These are phyloP conservation scores for Cantharis nigra DNA, from an alignment of 2,888 invertebrate species.

Conservation along the genomic window DNA sequence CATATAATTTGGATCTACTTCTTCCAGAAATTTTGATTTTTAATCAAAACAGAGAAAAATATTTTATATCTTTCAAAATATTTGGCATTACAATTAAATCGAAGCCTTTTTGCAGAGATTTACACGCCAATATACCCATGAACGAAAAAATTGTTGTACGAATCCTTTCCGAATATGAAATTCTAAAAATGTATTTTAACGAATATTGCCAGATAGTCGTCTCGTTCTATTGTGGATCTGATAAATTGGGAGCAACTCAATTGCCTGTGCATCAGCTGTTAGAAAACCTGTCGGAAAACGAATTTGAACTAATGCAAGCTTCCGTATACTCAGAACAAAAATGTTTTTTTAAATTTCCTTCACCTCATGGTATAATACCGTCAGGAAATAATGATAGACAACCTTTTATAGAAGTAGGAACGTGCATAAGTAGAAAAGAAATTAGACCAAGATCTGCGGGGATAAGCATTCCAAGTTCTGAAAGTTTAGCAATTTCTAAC, in stretches of 20 bases:
- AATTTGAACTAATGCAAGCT: conserved; percentile 14
- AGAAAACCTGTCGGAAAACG: conserved; percentile 11
- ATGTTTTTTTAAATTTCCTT: conserved; percentile 33
- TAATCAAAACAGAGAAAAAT: conserved; percentile 43
- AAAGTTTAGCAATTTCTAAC: neutral
- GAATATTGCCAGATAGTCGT: conserved; percentile 43
- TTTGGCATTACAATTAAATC: conserved; percentile 51
- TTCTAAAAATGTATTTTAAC: conserved; percentile 44
- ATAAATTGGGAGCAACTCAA: conserved; percentile 45
- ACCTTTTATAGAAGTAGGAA: conserved; percentile 44
- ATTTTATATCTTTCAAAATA: conserved; percentile 47
- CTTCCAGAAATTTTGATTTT: conserved; percentile 51
- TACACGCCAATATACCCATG: conserved; percentile 44
- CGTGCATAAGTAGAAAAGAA: conserved; percentile 25
- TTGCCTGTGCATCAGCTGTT: conserved; percentile 40
- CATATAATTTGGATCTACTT: conserved; percentile 62
- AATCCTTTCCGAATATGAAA: conserved; percentile 41
- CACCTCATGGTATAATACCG: conserved; percentile 42
- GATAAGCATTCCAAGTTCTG: neutral
- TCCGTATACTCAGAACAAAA: conserved; percentile 11
- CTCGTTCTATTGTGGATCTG: conserved; percentile 44
- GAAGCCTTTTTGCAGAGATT: conserved; percentile 47
- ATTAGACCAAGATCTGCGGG: neutral
- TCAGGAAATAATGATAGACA: conserved; percentile 36
- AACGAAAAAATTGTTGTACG: conserved; percentile 51